Conservation (phyloP, 1,140 invertebrate species). For the Babylonia areolata region DNA sequence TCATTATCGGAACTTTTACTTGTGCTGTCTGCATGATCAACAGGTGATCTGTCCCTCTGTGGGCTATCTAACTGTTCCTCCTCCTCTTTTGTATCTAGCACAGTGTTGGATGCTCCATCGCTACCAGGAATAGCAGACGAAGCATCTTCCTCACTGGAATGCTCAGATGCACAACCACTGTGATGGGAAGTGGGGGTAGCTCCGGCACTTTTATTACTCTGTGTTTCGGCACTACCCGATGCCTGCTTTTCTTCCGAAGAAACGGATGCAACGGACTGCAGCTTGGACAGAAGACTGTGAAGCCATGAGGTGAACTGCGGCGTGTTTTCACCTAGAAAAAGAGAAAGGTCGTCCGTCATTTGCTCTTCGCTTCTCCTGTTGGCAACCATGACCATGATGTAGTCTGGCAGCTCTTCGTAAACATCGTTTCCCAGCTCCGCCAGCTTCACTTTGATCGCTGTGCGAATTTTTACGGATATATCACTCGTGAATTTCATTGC, state of each 20-base stretch:
- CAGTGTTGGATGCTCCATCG: not conserved
- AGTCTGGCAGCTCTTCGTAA: conserved; percentile 93
- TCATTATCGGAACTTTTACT: not conserved
- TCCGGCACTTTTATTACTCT: not conserved
- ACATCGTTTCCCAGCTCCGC: conserved; percentile 91
- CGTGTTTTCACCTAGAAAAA: conserved; percentile 92
- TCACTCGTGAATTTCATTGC: conserved; percentile 66
- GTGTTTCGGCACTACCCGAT: not conserved
- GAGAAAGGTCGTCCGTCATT: conserved; percentile 92
- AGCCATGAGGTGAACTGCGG: conserved; percentile 91
- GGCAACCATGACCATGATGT: conserved; percentile 98
- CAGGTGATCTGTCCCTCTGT: not conserved
- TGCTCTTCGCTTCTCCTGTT: conserved; percentile 93
- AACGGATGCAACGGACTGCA: conserved; percentile 87
- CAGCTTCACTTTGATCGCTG: conserved; percentile 95
- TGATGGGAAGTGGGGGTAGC: not conserved
- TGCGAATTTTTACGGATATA: conserved; percentile 77
- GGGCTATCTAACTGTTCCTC: not conserved
- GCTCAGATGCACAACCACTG: not conserved
- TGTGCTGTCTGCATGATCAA: not conserved
- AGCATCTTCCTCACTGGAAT: not conserved
- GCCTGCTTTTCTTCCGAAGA: not conserved
- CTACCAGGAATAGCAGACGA: not conserved
- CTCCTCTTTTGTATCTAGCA: not conserved
- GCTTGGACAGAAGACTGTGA: conserved; percentile 90